Base-by-base conservation (phyloP, 2,888 invertebrate species). In the Nematopogon swammerdamellus region DNA sequence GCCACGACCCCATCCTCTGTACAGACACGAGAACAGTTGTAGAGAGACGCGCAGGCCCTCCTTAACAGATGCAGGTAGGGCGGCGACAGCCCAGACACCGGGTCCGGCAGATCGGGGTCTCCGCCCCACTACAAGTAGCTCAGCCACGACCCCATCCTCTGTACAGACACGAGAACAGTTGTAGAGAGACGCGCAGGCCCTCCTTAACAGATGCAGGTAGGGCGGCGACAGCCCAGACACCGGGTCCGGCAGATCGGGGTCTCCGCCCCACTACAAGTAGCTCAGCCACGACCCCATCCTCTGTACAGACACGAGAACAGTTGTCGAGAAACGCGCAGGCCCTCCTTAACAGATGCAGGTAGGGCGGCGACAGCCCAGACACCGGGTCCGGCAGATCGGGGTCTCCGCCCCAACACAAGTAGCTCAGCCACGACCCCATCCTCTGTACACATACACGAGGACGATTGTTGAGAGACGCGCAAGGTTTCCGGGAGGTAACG, bases 61-160 rank as follows among this genome's bases (percentile, higher is more conserved):
- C 50, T 44, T 16, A 56, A 49, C 25, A 50, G 18, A 36, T 53
- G 43, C 19, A 56, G 50, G 45, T 56, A 53, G 25, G 52, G 29
- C 29, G 16, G 25, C 3, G 53, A 50, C 8, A 56, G 49, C 5
- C 55, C 55, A 1, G 55, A 51, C 11, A 44, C 30, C 11, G 55
- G 50, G 46, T 56, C 44, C 6, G 44, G 47, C 8, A 36, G 50
- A 44, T 56, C 55, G 3, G 55, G 53, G 30, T 54, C 49, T 8
- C 43, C 42, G 10, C 52, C 50, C 11, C 55, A 52, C 54, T 54
- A 55, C 43, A 55, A 29, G 29, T 52, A 52, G 36, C 51, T 55
- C 5, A 55, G 17, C 16, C 51, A 19, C 6, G 49, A 20, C 4
- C 55, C 55, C 55, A 55, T 55, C n/a, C n/a, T 25, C 25, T 25